Percentiles rank a stretch among this genome's conserved stretches.
Evolutionary conservation across 2,888 invertebrate genomes (phyloP).

Genomic region (Embidobia sp.): DNA sequence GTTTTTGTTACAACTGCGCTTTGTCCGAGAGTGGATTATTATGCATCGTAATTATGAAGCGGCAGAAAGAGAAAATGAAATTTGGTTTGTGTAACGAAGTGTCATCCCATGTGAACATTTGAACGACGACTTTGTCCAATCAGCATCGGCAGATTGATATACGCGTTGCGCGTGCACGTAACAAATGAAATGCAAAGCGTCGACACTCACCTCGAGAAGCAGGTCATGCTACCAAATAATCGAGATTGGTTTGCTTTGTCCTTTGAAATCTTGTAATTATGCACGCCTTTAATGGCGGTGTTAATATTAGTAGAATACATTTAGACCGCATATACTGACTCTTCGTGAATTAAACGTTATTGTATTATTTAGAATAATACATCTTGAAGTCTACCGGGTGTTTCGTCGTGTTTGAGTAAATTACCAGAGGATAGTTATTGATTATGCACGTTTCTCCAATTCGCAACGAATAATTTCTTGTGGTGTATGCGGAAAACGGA

Average conservation of each 20-base stretch:
- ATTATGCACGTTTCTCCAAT: too few relatives aligned
- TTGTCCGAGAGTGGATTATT: constrained; percentile 26
- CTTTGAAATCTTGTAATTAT: constrained; percentile 45
- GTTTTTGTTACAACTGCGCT: background rate
- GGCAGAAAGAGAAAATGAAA: background rate
- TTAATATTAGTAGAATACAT: constrained; percentile 43
- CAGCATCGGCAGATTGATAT: constrained; percentile 39
- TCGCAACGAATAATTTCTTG: too few relatives aligned
- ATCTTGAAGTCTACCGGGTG: too few relatives aligned
- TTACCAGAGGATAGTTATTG: too few relatives aligned
- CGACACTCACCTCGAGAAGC: constrained; percentile 11
- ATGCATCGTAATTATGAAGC: constrained; percentile 11
- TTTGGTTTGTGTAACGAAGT: constrained; percentile 7
- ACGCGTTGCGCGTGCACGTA: constrained; percentile 21
- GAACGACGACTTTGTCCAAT: constrained; percentile 49
- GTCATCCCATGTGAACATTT: constrained; percentile 5
- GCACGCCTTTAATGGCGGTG: constrained; percentile 25
- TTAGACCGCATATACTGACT: background rate
- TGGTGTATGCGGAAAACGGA: too few relatives aligned
- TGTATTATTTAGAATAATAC: too few relatives aligned
- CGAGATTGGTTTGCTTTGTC: constrained; percentile 47
- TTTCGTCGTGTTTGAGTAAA: too few relatives aligned
- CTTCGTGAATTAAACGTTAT: background rate
- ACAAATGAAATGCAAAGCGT: constrained; percentile 39
- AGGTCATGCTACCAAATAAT: constrained; percentile 37